Evolutionary conservation across 2,888 invertebrate species (phyloP), one percentile per base, ranked within the genome.

Genomic region (Gastracanthus pulcherrimus): DNA sequence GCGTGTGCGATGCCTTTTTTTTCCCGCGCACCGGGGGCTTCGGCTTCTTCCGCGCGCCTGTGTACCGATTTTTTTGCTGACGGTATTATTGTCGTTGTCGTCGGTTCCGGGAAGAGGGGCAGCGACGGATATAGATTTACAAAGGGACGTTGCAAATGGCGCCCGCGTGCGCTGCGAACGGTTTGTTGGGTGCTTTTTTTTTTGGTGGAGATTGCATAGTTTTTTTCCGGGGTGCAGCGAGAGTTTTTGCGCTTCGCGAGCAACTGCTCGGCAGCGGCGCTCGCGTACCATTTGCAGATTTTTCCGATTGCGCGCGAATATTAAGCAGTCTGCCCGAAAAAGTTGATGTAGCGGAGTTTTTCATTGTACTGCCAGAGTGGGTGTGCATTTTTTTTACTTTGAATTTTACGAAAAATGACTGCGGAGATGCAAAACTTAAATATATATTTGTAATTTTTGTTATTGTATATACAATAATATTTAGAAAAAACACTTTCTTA

Each of bases 61-160:
- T 60, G 1, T 5, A n/a, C 9, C n/a, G 7, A 16, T 29, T 51
- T 66, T 64, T 48, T 36, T 34, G 13, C 29, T 58, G 23, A 19
- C 48, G 26, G 9, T n/a, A 36, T 62, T 62, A 36, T 36, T 6
- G 62, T 34, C 58, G 60, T 69, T 9, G 36, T 55, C 29, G 69
- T 69, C 58, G 58, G 36, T 58, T 11, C 58, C 26, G 51, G 11
- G n/a, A n/a, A n/a, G n/a, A n/a, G n/a, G 9, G 31, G 19, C 64
- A 26, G 34, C n/a, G 6, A 38, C 11, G 19, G 51, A 38, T n/a
- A n/a, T 51, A 34, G 51, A 55, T 55, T 66, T 76, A 66, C 66
- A 66, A 76, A 66, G 55, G 74, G 34, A 66, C 66, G 66, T 75
- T 75, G 64, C 74, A 75, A 75, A 26, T 45, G 62, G 58, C 29